Conservation (phyloP, 2,797 vertebrate species). For the Chaenodraco wilsoni region DNA sequence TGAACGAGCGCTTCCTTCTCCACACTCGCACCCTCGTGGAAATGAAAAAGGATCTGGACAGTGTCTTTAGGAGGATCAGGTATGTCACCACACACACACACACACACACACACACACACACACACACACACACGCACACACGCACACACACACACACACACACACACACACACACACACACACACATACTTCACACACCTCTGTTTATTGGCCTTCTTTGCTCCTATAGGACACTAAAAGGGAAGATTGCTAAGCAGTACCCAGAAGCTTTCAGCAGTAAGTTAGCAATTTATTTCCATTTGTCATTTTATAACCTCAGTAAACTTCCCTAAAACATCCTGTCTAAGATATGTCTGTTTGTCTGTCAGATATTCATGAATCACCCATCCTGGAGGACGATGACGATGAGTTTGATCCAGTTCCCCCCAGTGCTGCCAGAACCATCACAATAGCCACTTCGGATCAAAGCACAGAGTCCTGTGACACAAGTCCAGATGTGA, state of each 20-base stretch:
- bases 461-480: slow-evolving; percentile 97
- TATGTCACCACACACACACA: slow-evolving; percentile 42
- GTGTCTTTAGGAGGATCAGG: slow-evolving; percentile 96
- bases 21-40: slow-evolving; percentile 94
- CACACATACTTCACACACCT: not conserved
- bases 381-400: slow-evolving; percentile 87
- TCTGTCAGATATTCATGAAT: slow-evolving; percentile 88
- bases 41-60: slow-evolving; percentile 97
- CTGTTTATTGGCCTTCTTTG: slow-evolving; percentile 16
- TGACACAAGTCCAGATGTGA: slow-evolving; percentile 92
- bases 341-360: not conserved
- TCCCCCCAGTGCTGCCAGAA: slow-evolving; percentile 86
- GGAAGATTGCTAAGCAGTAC: slow-evolving; percentile 95
- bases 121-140: not conserved
- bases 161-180: not conserved
- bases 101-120: not conserved
- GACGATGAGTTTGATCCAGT: slow-evolving; percentile 91
- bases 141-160: no score
- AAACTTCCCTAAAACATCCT: not conserved
- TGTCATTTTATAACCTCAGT: not conserved
- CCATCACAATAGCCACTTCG: slow-evolving; percentile 87
- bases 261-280: slow-evolving; percentile 97
- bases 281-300: slow-evolving; percentile 67
- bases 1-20: slow-evolving; percentile 93
- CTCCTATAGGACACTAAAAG: slow-evolving; percentile 89